Conservation (phyloP, 2,888 invertebrate genomes). For the Eupithecia subfuscata region DNA sequence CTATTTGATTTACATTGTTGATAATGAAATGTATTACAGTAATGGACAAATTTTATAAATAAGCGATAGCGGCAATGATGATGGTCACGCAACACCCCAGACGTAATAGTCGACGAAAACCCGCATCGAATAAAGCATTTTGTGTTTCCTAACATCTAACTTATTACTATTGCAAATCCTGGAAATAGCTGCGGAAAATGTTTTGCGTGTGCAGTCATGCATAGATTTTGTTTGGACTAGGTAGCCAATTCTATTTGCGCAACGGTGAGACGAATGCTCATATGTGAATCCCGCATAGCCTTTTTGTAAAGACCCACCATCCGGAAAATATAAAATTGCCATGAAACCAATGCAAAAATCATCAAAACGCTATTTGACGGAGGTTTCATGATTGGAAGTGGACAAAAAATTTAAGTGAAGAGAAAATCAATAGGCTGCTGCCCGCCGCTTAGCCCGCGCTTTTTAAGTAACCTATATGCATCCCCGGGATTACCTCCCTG, state of each 20-base stretch:
- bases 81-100: constrained; percentile 60
- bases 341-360: background rate
- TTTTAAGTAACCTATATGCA: too few species aligned
- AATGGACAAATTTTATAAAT: constrained; percentile 61
- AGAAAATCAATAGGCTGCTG: too few species aligned
- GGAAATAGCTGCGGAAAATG: constrained; percentile 26
- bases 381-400: background rate
- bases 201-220: constrained; percentile 31
- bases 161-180: constrained; percentile 32
- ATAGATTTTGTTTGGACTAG: constrained; percentile 26
- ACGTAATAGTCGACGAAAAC: constrained; percentile 30
- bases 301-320: background rate
- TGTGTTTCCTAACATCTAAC: constrained; percentile 24
- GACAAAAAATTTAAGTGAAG: too few species aligned
- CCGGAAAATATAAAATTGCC: background rate
- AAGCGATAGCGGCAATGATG: constrained; percentile 56
- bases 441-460: too few species aligned
- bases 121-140: constrained; percentile 27
- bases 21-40: constrained; percentile 63
- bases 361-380: background rate
- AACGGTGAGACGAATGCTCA: constrained; percentile 17
- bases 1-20: constrained; percentile 59
- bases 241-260: constrained; percentile 25
- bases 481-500: too few species aligned
- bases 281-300: background rate